Evolutionary conservation across 2,797 vertebrate species (phyloP).

Genomic region (Enteromius mattozi): DNA sequence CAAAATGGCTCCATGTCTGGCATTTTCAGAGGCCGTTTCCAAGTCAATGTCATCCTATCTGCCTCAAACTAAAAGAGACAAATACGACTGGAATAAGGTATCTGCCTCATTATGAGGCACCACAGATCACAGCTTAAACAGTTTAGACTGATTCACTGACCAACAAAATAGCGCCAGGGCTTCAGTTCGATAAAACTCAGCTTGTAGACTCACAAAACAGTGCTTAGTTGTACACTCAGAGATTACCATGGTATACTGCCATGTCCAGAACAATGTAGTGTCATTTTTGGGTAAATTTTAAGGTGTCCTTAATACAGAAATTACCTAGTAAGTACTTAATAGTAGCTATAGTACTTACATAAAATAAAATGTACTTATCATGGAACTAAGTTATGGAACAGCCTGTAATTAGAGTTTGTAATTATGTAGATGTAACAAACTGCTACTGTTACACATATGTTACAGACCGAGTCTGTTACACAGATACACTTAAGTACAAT

Average conservation of each 20-base stretch:
- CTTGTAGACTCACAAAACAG: conserved; percentile 1
- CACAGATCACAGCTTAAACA: conserved; percentile 51
- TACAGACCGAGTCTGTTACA: too few relatives aligned
- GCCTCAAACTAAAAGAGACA: conserved; percentile 57
- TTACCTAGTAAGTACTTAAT: too few relatives aligned
- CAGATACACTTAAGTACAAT: too few relatives aligned
- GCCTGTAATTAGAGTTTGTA: too few relatives aligned
- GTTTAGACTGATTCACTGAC: conserved; percentile 61
- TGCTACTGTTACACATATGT: too few relatives aligned
- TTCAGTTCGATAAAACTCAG: conserved; percentile 33
- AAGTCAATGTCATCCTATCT: conserved; percentile 41
- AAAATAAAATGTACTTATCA: too few relatives aligned
- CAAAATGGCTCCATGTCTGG: conserved; percentile 59
- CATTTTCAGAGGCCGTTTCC: conserved; percentile 58
- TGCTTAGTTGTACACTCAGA: background rate
- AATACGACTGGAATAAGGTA: conserved; percentile 38
- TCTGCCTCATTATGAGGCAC: conserved; percentile 55
- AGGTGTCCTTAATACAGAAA: too few relatives aligned
- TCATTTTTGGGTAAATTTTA: background rate
- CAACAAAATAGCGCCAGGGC: conserved; percentile 44
- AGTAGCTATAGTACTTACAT: too few relatives aligned
- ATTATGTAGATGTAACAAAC: too few relatives aligned
- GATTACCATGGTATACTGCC: background rate
- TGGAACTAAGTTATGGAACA: too few relatives aligned
- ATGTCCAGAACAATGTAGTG: background rate